Evolutionary conservation across 2,113 vertebrate species (phyloP).

Genomic region (Paraplagusia blochii): DNA sequence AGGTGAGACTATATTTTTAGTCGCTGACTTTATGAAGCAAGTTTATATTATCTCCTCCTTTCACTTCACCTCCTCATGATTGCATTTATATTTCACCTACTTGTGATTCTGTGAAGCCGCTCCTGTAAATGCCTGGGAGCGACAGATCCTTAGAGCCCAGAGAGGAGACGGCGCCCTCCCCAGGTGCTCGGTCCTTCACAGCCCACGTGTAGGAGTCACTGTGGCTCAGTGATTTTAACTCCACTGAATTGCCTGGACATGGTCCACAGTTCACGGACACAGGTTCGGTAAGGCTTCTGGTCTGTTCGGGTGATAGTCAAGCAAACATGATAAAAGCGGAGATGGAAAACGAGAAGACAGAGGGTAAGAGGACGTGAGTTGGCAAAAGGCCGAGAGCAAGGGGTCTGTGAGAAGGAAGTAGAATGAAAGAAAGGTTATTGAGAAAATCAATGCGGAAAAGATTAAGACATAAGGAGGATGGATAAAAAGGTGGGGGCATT

Average conservation of each 20-base stretch:
- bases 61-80: background rate
- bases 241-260: slow-evolving; percentile 21
- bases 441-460: slow-evolving; percentile 30
- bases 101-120: slow-evolving; percentile 57
- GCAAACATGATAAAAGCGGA: slow-evolving; percentile 1
- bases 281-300: slow-evolving; percentile 58
- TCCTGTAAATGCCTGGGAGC: slow-evolving; percentile 69
- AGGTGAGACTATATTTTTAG: slow-evolving; percentile 43
- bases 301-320: slow-evolving; percentile 26
- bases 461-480: slow-evolving; percentile 28
- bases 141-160: slow-evolving; percentile 69
- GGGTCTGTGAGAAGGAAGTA: slow-evolving; percentile 11
- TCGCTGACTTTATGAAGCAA: background rate
- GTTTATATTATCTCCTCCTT: slow-evolving; percentile 8
- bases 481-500: slow-evolving; percentile 37
- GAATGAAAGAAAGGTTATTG: slow-evolving; percentile 10
- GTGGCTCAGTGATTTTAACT: slow-evolving; percentile 58
- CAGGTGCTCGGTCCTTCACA: slow-evolving; percentile 77
- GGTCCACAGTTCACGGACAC: slow-evolving; percentile 64
- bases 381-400: slow-evolving; percentile 4
- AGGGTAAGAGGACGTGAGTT: slow-evolving; percentile 16
- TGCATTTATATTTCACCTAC: slow-evolving; percentile 35
- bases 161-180: slow-evolving; percentile 47
- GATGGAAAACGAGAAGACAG: no score
- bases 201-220: slow-evolving; percentile 85